phyloP scores from a whole-genome alignment of 2,797 vertebrate genomes.

The Semaprochilodus insignis region DNA sequence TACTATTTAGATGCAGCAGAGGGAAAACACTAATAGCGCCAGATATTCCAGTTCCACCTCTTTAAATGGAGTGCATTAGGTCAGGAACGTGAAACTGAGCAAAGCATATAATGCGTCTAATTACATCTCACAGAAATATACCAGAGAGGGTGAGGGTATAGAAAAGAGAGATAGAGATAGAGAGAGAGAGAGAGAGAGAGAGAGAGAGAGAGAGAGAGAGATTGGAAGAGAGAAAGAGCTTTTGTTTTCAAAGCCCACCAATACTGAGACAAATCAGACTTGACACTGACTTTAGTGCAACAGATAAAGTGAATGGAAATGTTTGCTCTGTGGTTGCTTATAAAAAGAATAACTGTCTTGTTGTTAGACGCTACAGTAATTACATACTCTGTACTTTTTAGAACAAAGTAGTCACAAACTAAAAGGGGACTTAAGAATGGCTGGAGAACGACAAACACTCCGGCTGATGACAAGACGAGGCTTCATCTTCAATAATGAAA shows the following conservation, averaged over 20 bases:
- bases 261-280: constrained; percentile 64
- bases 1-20: constrained; percentile 61
- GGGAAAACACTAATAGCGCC: constrained; percentile 53
- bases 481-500: constrained; percentile 34
- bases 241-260: constrained; percentile 71
- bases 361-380: constrained; percentile 69
- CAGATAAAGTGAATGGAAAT: constrained; percentile 67
- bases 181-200: constrained; percentile 23
- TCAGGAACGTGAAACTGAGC: constrained; percentile 67
- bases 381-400: constrained; percentile 55
- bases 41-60: constrained; percentile 54
- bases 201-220: constrained; percentile 33
- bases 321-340: constrained; percentile 68
- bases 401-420: constrained; percentile 61
- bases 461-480: constrained; percentile 39
- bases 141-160: constrained; percentile 18
- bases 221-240: constrained; percentile 22
- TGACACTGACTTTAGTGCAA: constrained; percentile 59
- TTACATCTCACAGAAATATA: constrained; percentile 68
- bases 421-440: constrained; percentile 27
- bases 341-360: constrained; percentile 61
- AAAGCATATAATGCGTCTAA: constrained; percentile 67
- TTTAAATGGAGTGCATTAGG: constrained; percentile 64
- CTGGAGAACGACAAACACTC: constrained; percentile 31
- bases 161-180: constrained; percentile 26